Evolutionary conservation across 2,888 invertebrate species (phyloP), one percentile per base, ranked within the genome.

Genomic region (Acleris holmiana): DNA sequence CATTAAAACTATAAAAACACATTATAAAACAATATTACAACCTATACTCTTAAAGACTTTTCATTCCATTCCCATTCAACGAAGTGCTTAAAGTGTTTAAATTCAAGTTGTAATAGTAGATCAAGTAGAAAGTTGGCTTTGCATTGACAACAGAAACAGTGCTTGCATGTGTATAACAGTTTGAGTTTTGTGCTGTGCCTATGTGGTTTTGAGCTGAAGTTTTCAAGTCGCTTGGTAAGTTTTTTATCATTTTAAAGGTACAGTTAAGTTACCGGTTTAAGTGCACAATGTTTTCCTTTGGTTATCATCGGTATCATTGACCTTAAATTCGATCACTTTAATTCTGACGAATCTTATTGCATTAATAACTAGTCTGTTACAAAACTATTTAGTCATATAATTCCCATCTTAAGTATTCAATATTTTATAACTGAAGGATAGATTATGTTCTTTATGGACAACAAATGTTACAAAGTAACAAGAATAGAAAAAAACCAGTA

Each of bases 101-200:
- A 17, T 10, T 13, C 2, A 4, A 54, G 41, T 48, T 44, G 6
- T 48, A 17, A 17, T 15, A 17, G 58, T 70, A 71, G 72, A 73
- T 71, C 71, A 70, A 79, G 72, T 83, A 83, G 84, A 84, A 84
- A 84, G 84, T 84, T 78, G 73, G 75, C 75, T 75, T 77, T 78
- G 77, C 80, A 78, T 81, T 84, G 79, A 80, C 80, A 83, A 75
- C 76, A 76, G 73, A 75, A 78, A 78, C 76, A 76, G 76, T 75
- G 79, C 72, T 73, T 78, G 77, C 72, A 75, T 77, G 78, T 80
- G 77, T 77, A 75, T 71, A 77, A 71, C 68, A 66, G 74, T 76
- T 76, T 75, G 71, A 79, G 81, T 84, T 83, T 76, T 74, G 84
- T 85, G 80, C 73, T 59, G 82, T 83, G 83, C 75, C 75, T 79